A percentile compares a stretch with the other conserved stretches of the same genome.
Evolutionary conservation across 2,113 vertebrate species (phyloP).

Genomic region (Gobius niger): DNA sequence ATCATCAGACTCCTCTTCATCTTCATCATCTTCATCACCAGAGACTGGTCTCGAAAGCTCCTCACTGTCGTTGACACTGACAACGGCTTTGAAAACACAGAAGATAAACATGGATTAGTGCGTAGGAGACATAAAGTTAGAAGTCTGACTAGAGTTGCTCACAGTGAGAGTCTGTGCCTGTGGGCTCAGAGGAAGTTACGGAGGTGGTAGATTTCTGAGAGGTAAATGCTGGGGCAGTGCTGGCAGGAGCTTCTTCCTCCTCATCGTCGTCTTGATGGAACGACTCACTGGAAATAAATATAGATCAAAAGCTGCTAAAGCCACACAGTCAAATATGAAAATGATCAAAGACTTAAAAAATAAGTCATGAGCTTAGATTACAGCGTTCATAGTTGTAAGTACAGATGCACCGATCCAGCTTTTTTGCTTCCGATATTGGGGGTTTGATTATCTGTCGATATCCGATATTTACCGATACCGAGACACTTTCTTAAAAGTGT

Average conservation of each 20-base stretch:
- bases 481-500: too few species aligned
- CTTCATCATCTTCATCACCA: conserved; percentile 64
- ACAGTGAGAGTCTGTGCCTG: conserved; percentile 75
- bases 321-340: too few species aligned
- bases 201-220: conserved; percentile 62
- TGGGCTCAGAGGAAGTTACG: conserved; percentile 63
- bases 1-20: conserved; percentile 49
- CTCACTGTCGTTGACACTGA: conserved; percentile 77
- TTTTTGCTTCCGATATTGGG: too few species aligned
- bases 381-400: neutral
- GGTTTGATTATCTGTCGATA: too few species aligned
- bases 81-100: conserved; percentile 71
- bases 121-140: neutral
- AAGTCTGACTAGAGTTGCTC: conserved; percentile 29
- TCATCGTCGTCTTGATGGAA: conserved; percentile 32
- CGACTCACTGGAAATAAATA: conserved; percentile 54
- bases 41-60: conserved; percentile 69
- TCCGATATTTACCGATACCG: too few species aligned
- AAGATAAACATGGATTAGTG: neutral
- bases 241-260: conserved; percentile 23
- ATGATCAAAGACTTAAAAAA: too few species aligned
- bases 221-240: conserved; percentile 25
- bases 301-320: neutral
- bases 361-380: neutral
- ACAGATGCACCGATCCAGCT: too few species aligned